Base-by-base conservation (phyloP, 2,888 invertebrate species). In the Argyra leucocephala region DNA sequence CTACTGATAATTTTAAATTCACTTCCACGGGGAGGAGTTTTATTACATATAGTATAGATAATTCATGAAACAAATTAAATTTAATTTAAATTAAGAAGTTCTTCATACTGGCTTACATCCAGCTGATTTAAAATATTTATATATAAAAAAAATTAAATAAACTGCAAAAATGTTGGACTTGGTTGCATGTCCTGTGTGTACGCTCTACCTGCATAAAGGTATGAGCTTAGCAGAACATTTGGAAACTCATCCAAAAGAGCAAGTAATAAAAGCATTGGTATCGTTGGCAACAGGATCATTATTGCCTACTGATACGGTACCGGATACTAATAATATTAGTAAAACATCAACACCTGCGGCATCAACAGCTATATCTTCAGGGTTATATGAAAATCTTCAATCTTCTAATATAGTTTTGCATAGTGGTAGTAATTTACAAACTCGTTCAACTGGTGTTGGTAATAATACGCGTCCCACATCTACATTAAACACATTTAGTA, bases 161-260 rank as follows among this genome's bases (percentile, higher is more conserved):
- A 48, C 48, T 48, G 2, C 18, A 15, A 48, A 48, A 9, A 48
- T 48, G 48, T 18, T 82, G 71, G 80, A 80, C 69, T 77, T 78
- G 65, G 77, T 84, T 72, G 84, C 85, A 76, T 93, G 92, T 78
- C 92, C 92, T 65, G 91, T 92, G 70, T 93, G 92, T 81, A 92
- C 91, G 57, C 82, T 92, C 69, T 92, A 86, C 78, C 82, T 93
- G 71, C 86, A 91, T 71, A 89, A 89, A 80, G 92, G 91, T 66
- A 92, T 92, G 82, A 86, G 88, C 67, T 81, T 92, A 71, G 89
- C 90, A 76, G 85, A 85, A 69, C 92, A 92, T 77, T 82, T 93
- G 77, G 88, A 90, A 75, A 91, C 91, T 26, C 92, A 92, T 82
- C 91, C 92, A 59, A 92, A 92, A 78, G 91, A 91, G 73, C 91